Base-by-base conservation (phyloP, 92 coral and sea anemone species). In the Galaxea fascicularis region DNA sequence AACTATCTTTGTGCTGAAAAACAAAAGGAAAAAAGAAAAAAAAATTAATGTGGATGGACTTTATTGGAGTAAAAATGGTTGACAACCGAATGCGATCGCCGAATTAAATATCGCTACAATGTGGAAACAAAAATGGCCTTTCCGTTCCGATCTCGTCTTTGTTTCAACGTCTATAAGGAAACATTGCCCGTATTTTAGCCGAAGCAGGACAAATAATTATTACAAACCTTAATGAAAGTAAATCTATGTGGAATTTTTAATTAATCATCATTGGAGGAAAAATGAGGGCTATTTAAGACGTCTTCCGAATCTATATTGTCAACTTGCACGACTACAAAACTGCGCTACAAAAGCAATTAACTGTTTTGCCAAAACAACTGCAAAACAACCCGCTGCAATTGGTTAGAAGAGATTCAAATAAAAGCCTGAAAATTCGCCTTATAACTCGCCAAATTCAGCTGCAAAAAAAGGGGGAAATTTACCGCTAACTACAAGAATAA, bases 381-480 rank as follows among this genome's bases (percentile, higher is more conserved):
- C 9, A 65, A 56, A 10, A 77, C 17, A 22, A 9, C 1, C 44
- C 44, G n/a, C 46, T 68, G 20, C 47, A 65, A 30, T 51, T 51
- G 85, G 83, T 45, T 65, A 65, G 71, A 56, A 70, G 41, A 26
- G 52, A 18, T 66, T 25, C 26, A 41, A 77, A 77, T 41, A 60
- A 45, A 10, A 17, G 70, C 16, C 44, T 25, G 21, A 65, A 70
- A 58, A 80, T 53, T 81, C 26, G 28, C 30, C 66, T 25, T 21
- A 51, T 17, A n/a, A 57, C 49, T 14, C 78, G 17, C 13, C 39
- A 35, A 70, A 31, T 56, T 27, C 29, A 24, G 57, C 17, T 6
- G 26, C 22, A 18, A 54, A 71, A 82, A 82, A 57, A 71, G 26
- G 65, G 15, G 71, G 67, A 57, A 49, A 82, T 69, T 82, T 82